A percentile compares a stretch with the other conserved stretches of the same genome.
Evolutionary conservation across 2,888 invertebrate species (phyloP).

Genomic region (Trachelus tabidus): DNA sequence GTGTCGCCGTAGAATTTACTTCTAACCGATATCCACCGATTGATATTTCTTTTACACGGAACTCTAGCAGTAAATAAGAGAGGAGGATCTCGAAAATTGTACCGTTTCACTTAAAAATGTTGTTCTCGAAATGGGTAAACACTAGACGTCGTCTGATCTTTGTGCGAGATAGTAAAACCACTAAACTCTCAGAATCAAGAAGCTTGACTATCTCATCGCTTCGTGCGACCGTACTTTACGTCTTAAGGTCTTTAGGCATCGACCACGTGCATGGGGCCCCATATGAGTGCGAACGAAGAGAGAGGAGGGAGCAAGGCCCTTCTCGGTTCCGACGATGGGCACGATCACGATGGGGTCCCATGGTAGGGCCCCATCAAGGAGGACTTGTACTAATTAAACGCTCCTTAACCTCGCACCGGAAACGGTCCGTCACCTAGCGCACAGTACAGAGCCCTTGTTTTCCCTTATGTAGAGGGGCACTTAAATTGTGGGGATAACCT

Average conservation of each 20-base stretch:
- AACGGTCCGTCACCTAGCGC: constrained; percentile 39
- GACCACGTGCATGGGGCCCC: not conserved
- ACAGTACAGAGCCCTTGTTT: not conserved
- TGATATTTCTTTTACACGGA: not conserved
- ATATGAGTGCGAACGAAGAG: constrained; percentile 10
- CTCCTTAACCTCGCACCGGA: constrained; percentile 50
- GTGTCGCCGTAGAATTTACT: not conserved
- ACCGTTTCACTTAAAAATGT: constrained; percentile 8
- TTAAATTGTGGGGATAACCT: not conserved
- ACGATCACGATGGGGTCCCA: constrained; percentile 1
- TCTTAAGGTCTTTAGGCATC: not conserved
- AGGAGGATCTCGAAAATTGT: not conserved
- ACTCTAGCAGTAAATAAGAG: not conserved
- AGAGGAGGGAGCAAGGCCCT: constrained; percentile 13
- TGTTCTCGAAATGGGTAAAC: constrained; percentile 8
- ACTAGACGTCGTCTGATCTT: constrained; percentile 6
- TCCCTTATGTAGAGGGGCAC: not conserved
- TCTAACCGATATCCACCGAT: not conserved
- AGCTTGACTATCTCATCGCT: constrained; percentile 59
- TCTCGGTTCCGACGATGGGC: not conserved
- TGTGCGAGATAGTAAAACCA: constrained; percentile 8
- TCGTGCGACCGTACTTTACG: constrained; percentile 42
- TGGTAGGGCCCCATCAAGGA: constrained; percentile 10
- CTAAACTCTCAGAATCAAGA: constrained; percentile 37
- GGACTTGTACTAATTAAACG: constrained; percentile 55